Evolutionary conservation across 2,888 invertebrate genomes (phyloP), one percentile per base, ranked within the genome.

Genomic region (Reticulitermes lucifugus): DNA sequence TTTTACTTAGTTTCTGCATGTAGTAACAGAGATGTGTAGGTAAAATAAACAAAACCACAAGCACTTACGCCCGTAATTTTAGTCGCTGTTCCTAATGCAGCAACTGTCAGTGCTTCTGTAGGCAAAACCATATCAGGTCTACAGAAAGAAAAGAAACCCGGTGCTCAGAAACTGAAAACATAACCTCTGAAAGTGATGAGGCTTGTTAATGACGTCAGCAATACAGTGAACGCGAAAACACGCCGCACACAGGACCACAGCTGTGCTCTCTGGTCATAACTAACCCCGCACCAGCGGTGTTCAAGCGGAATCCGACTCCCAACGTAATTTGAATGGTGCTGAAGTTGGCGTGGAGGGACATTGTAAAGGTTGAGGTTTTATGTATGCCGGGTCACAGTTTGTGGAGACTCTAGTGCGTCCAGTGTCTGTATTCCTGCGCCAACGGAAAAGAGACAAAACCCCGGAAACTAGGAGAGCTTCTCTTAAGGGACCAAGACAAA

Each of bases 401-500:
- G 65, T 25, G 65, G 65, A 25, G 65, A 25, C 18, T 60, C 55
- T 18, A 55, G 18, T 55, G 55, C 65, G 65, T 65, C 65, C 65
- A 65, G 65, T 65, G 65, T 65, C 65, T 65, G 25, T n/a, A 6
- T 65, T 65, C n/a, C 65, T 2, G 25, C 10, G 65, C 65, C 7
- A n/a, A 65, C 3, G n/a, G 65, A 73, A 73, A 73, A 41, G 41
- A 41, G 41, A 73, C 73, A 73, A 35, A 73, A 73, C 73, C 73
- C 73, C 73, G 35, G 73, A 73, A 41, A 73, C 73, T 73, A 14
- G 41, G 65, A 73, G 41, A 41, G 73, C 21, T 73, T 73, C 73
- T 65, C 65, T 12, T 55, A 55, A 1, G 55, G 55, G 25, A 70
- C 70, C 84, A 84, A 81, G 84, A 81, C 84, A 84, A 84, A 84